Percentiles rank a stretch among this genome's conserved stretches.
These are phyloP conservation scores for Clarias batrachus DNA, from an alignment of 2,113 vertebrate species.

Conservation along the genomic window DNA sequence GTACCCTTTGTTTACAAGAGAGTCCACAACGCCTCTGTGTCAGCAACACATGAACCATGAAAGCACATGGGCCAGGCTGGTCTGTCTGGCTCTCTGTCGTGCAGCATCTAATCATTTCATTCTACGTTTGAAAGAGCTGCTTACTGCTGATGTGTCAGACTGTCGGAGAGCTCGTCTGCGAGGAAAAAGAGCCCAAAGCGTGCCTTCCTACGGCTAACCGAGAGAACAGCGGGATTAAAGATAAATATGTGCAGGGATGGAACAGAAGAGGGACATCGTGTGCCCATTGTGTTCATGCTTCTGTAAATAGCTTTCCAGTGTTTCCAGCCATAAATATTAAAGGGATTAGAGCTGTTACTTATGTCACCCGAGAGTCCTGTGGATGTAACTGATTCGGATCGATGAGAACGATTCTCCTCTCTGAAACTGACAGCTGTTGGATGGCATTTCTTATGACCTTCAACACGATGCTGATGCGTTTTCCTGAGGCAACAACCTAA, in stretches of 20 bases:
- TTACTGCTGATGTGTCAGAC: conserved; percentile 58
- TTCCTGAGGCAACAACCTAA: conserved; percentile 6
- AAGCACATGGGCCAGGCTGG: not conserved
- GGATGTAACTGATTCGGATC: conserved; percentile 33
- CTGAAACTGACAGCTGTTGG: conserved; percentile 31
- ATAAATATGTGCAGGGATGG: conserved; percentile 33
- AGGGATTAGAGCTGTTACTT: conserved; percentile 43
- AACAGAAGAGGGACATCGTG: not conserved
- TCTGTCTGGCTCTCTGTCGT: conserved; percentile 4
- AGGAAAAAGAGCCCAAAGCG: not conserved
- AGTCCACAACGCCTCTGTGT: not conserved
- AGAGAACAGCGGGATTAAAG: conserved; percentile 17
- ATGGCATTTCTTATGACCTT: conserved; percentile 46
- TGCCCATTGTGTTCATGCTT: conserved; percentile 19
- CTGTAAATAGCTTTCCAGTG: conserved; percentile 30
- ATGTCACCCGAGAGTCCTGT: conserved; percentile 12
- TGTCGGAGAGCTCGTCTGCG: not conserved
- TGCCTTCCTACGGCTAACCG: not conserved
- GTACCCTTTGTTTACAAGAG: conserved; percentile 1
- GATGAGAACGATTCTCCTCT: conserved; percentile 12
- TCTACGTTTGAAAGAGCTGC: not conserved
- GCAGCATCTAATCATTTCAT: conserved; percentile 34
- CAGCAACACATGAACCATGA: not conserved
- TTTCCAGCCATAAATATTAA: conserved; percentile 51
- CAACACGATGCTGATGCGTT: not conserved